Evolutionary conservation across 2,888 invertebrate genomes (phyloP).

Genomic region (Opisthograptis luteolata): DNA sequence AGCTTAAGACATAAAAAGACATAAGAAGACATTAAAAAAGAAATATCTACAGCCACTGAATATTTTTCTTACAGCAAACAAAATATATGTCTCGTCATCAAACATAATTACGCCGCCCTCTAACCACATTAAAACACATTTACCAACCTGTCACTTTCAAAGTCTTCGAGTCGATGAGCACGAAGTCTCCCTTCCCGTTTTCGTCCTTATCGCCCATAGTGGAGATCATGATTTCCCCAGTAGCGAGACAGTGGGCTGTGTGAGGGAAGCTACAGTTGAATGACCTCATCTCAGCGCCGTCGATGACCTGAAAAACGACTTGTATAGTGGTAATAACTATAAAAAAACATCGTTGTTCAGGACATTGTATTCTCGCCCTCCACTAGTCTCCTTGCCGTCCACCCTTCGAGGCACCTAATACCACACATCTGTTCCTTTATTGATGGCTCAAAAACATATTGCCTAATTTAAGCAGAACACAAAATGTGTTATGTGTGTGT

Average conservation of each 20-base stretch:
- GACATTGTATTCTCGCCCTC: too few relatives aligned
- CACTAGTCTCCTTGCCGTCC: too few relatives aligned
- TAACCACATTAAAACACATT: conserved; percentile 13
- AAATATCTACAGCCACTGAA: too few relatives aligned
- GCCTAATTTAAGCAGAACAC: too few relatives aligned
- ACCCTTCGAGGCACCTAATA: too few relatives aligned
- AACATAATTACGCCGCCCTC: neutral
- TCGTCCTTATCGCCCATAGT: conserved; percentile 95
- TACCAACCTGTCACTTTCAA: conserved; percentile 88
- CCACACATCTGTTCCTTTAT: too few relatives aligned
- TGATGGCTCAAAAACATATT: too few relatives aligned
- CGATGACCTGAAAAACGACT: conserved; percentile 86
- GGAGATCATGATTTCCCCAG: conserved; percentile 97
- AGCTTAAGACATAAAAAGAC: too few relatives aligned
- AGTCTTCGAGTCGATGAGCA: conserved; percentile 92
- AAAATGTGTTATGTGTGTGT: too few relatives aligned
- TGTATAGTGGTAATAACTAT: too few relatives aligned
- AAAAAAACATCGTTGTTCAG: too few relatives aligned
- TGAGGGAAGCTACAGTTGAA: conserved; percentile 94
- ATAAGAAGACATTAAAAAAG: too few relatives aligned
- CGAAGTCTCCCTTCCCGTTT: conserved; percentile 93
- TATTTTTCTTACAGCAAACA: neutral
- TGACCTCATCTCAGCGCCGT: conserved; percentile 90
- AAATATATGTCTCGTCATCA: neutral
- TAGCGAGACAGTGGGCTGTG: conserved; percentile 96